Conservation (phyloP, 2,888 invertebrate species). For the Athalia circularis region DNA sequence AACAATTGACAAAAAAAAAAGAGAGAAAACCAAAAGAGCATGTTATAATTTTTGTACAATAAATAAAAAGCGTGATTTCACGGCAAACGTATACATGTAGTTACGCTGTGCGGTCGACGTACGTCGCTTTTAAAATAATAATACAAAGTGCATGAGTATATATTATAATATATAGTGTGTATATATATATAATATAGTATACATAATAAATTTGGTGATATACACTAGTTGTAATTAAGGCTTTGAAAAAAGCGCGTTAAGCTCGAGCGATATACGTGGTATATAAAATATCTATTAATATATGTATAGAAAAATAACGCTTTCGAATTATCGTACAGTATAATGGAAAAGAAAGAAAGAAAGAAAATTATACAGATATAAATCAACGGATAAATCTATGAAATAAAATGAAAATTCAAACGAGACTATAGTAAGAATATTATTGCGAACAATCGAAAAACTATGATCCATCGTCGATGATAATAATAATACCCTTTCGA, state of each 20-base stretch:
- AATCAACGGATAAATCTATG: not conserved
- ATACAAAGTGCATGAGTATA: too few relatives aligned
- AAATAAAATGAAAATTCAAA: not conserved
- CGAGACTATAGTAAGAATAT: conserved; percentile 7
- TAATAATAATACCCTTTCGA: conserved; percentile 66
- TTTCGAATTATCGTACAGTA: too few relatives aligned
- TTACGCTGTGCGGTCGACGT: too few relatives aligned
- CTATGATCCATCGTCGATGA: not conserved
- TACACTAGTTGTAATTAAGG: too few relatives aligned
- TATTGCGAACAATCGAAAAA: not conserved
- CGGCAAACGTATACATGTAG: too few relatives aligned
- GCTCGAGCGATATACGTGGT: not conserved
- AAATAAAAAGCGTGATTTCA: too few relatives aligned
- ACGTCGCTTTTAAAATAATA: too few relatives aligned
- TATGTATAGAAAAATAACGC: too few relatives aligned
- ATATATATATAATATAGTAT: conserved; percentile 13
- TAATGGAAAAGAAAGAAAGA: not conserved
- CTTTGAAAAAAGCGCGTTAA: not conserved
- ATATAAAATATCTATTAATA: not conserved
- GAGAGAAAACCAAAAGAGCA: too few relatives aligned
- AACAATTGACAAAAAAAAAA: too few relatives aligned
- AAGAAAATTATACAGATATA: not conserved
- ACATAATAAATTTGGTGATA: not conserved
- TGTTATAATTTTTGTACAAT: too few relatives aligned
- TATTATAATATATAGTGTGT: too few relatives aligned